These are phyloP conservation scores for Corythucha ciliata DNA, from an alignment of 2,888 invertebrate genomes.

Conservation along the genomic window DNA sequence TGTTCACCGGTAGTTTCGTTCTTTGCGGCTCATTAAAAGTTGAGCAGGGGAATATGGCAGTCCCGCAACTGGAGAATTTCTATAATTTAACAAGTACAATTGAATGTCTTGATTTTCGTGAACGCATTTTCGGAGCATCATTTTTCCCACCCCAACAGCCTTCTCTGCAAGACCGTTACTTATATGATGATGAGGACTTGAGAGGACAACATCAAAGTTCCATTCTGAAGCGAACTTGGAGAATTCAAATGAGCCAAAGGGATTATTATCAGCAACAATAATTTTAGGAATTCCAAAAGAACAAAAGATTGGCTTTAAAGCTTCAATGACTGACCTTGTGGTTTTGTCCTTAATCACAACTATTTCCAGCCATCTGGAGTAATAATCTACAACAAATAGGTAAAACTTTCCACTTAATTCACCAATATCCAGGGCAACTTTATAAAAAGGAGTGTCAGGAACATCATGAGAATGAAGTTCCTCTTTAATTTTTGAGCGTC, in stretches of 20 bases:
- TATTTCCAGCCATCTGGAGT: background rate
- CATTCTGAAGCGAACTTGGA: conserved; percentile 29
- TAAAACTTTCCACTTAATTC: background rate
- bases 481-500: background rate
- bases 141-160: conserved; percentile 15
- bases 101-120: conserved; percentile 8
- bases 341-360: background rate
- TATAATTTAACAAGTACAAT: conserved; percentile 3
- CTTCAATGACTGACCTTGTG: no score
- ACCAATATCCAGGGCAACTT: conserved; percentile 16
- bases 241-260: conserved; percentile 31
- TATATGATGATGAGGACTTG: conserved; percentile 31
- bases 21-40: conserved; percentile 10
- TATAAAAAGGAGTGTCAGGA: conserved; percentile 33
- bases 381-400: background rate
- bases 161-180: no score
- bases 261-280: conserved; percentile 31
- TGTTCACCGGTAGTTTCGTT: no score
- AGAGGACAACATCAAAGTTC: conserved; percentile 27
- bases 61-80: conserved; percentile 18
- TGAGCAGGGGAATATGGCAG: conserved; percentile 18
- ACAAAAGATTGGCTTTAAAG: no score
- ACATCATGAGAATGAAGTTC: background rate
- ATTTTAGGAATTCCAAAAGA: no score
- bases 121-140: conserved; percentile 5